Evolutionary conservation across 1,140 invertebrate species (phyloP), one percentile per base, ranked within the genome.

Genomic region (Harlomillsia oculata): DNA sequence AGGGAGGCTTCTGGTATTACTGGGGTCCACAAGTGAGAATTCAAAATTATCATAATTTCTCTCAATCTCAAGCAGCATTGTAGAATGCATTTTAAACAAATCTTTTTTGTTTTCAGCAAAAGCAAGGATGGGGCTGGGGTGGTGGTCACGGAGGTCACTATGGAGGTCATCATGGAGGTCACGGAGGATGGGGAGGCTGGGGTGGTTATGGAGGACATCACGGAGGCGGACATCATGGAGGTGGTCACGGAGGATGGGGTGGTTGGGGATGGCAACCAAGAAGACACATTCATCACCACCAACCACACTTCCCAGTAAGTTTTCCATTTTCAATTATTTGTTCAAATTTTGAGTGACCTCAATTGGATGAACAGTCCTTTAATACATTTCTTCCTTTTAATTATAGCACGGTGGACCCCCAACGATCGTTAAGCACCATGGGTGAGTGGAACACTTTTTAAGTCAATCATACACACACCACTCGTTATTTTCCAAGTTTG

Each of bases 1-100:
- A 63, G 36, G 61, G 61, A 52, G 61, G 61, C 28, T 63, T 59
- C 56, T 63, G 61, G 61, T 63, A 63, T 16, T 63, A 59, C 34
- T 63, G 61, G 61, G 61, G 61, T 32, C 45, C 45, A 21, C 29
- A 34, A 32, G 30, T 34, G 14, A 34, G 6, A 8, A 8, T 34
- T 34, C 30, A 34, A 34, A 34, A 6, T 34, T 34, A 34, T 8
- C 14, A n/a, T 34, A 34, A 14, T 34, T 6, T 34, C 14, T 34
- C 6, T 34, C 6, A 8, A 6, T 34, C 30, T 34, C 14, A 34
- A 34, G 6, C 14, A 14, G 14, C 30, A 34, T 8, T 34, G 30
- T n/a, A n/a, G n/a, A n/a, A n/a, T n/a, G n/a, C n/a, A n/a, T n/a
- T n/a, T n/a, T n/a, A n/a, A n/a, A n/a, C 14, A 34, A 8, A 34